These are phyloP conservation scores for Callipepla squamata DNA, from an alignment of 2,113 vertebrate genomes.

Conservation along the genomic window DNA sequence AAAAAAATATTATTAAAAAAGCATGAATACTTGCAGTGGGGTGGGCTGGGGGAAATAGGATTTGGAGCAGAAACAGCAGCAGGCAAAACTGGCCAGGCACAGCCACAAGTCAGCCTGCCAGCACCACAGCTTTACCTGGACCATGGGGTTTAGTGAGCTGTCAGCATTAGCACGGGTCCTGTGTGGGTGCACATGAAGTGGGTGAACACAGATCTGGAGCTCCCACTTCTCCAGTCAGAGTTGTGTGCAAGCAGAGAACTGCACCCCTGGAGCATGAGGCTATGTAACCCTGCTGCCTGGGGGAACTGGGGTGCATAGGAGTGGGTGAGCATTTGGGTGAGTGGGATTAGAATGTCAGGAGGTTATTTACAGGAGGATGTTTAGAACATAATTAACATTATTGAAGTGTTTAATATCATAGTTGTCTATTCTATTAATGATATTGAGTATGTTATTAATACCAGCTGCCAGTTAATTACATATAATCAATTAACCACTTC, in stretches of 20 bases:
- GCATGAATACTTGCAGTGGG: neutral
- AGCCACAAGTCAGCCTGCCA: neutral
- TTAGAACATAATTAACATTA: neutral
- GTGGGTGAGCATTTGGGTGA: neutral
- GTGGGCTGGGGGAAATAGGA: neutral
- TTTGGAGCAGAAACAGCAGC: neutral
- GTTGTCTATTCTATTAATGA: neutral
- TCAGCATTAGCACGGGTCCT: neutral
- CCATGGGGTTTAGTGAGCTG: neutral
- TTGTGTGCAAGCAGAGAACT: neutral
- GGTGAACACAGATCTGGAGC: neutral
- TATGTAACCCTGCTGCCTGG: neutral
- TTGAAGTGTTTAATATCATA: neutral
- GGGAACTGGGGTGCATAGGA: neutral
- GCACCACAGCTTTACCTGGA: neutral
- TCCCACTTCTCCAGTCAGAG: neutral
- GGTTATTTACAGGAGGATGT: neutral
- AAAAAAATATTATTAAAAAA: neutral
- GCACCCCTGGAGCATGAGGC: neutral
- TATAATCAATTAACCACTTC: neutral
- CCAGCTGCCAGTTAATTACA: neutral
- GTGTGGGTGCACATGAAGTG: rapidly evolving
- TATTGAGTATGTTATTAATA: neutral
- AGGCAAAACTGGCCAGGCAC: neutral
- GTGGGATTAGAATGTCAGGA: neutral